These are phyloP conservation scores for Sarcophaga peregrina DNA, from an alignment of 1,140 invertebrate genomes.

Conservation along the genomic window DNA sequence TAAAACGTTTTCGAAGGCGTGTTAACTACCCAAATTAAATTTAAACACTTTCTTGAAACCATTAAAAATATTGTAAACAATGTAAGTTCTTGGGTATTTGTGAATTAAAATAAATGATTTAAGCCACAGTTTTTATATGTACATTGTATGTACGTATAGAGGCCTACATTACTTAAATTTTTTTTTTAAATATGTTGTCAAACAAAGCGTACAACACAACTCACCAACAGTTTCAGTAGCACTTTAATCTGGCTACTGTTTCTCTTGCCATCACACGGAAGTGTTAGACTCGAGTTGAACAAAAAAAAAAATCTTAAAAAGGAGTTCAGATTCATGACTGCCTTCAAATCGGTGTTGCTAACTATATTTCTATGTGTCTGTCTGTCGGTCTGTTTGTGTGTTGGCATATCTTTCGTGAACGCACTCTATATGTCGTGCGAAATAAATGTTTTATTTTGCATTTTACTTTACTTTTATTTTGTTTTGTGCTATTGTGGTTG, in stretches of 20 bases:
- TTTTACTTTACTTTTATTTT: background rate
- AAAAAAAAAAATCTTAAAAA: slow-evolving; percentile 5
- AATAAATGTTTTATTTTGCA: slow-evolving; percentile 9
- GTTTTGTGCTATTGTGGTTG: background rate
- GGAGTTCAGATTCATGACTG: background rate
- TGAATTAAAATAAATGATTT: too few species aligned
- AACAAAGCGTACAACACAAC: too few species aligned
- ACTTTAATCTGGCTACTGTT: background rate
- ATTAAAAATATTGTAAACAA: too few species aligned
- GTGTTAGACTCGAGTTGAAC: background rate
- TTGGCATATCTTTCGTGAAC: background rate
- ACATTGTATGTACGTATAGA: too few species aligned
- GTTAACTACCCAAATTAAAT: too few species aligned
- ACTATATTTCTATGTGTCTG: background rate
- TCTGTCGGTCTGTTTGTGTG: background rate
- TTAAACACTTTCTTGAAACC: too few species aligned
- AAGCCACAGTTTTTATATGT: too few species aligned
- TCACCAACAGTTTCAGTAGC: background rate
- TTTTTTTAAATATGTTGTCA: too few species aligned
- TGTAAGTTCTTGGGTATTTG: too few species aligned
- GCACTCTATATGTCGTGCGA: slow-evolving; percentile 34
- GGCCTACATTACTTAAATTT: too few species aligned
- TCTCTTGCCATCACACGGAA: background rate
- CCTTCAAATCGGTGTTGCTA: background rate
- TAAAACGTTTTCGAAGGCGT: too few species aligned